Conservation (phyloP, 1,140 invertebrate species). For the Ctenoplectra terminalis region DNA sequence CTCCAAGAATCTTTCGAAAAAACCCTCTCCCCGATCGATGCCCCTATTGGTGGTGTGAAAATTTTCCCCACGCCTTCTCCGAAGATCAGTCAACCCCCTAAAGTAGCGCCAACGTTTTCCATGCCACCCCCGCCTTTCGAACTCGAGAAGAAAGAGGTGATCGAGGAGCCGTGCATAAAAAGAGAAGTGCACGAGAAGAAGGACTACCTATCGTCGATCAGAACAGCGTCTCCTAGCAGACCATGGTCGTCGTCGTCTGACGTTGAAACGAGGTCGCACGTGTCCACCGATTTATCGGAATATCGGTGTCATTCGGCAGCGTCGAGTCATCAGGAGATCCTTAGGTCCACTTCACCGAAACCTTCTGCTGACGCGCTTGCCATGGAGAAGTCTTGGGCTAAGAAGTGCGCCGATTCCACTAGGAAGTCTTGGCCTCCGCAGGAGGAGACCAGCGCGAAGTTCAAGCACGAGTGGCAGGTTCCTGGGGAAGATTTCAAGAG, state of each 20-base stretch:
- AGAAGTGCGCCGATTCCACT: constrained; percentile 81
- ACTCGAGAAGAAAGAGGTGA: constrained; percentile 64
- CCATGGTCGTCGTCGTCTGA: constrained; percentile 71
- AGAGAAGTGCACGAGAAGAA: constrained; percentile 65
- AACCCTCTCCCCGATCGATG: constrained; percentile 83
- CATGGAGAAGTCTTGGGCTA: constrained; percentile 87
- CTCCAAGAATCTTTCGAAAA: constrained; percentile 85
- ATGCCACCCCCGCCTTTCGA: constrained; percentile 77
- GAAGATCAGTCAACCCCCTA: constrained; percentile 58
- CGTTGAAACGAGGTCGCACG: constrained; percentile 73
- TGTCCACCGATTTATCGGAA: constrained; percentile 72
- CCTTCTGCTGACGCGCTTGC: constrained; percentile 85
- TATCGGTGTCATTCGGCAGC: constrained; percentile 72
- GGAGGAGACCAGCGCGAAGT: constrained; percentile 60
- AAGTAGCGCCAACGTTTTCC: constrained; percentile 41
- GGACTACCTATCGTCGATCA: constrained; percentile 44
- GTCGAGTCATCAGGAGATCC: constrained; percentile 66
- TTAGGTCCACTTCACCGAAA: constrained; percentile 74
- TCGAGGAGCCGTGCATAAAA: constrained; percentile 65
- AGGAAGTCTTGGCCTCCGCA: constrained; percentile 83
- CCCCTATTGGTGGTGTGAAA: constrained; percentile 86
- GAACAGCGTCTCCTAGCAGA: constrained; percentile 54
- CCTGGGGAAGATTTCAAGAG: constrained; percentile 75
- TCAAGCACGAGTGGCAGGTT: constrained; percentile 74
- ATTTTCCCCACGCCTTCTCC: constrained; percentile 83